Conservation (phyloP, 2,797 vertebrate species). For the Crossoptilon crossoptilon region DNA sequence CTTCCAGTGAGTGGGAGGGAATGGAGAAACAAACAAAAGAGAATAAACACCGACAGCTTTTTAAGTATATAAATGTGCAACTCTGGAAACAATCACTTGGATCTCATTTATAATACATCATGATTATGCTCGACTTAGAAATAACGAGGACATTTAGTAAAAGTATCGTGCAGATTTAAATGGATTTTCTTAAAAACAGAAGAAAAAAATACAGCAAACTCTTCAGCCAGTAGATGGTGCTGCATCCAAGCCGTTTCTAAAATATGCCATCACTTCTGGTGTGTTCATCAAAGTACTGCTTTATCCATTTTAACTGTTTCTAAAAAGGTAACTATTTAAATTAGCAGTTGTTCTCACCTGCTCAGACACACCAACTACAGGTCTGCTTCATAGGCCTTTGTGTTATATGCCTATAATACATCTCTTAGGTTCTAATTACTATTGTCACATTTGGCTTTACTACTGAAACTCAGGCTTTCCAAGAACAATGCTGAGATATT, state of each 20-base stretch:
- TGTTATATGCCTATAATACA: background rate
- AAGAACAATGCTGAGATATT: background rate
- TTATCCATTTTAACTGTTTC: background rate
- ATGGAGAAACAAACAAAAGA: background rate
- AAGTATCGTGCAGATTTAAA: background rate
- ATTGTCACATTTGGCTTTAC: background rate
- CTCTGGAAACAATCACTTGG: background rate
- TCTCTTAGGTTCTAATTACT: background rate
- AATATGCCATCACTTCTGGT: accelerated
- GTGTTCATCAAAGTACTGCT: background rate
- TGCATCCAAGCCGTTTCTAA: conserved; percentile 20
- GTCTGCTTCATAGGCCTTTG: background rate
- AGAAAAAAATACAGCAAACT: accelerated
- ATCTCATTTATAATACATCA: background rate
- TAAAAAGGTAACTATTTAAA: background rate
- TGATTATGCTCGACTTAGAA: background rate
- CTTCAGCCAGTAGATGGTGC: conserved; percentile 68
- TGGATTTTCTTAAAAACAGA: background rate
- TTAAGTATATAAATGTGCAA: background rate
- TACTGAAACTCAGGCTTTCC: background rate
- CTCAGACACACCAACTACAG: background rate
- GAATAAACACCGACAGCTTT: background rate
- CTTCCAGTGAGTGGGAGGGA: background rate
- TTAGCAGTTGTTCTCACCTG: background rate
- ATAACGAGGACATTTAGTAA: background rate